Base-by-base conservation (phyloP, 2,888 invertebrate genomes). In the Conchocele bisecta region DNA sequence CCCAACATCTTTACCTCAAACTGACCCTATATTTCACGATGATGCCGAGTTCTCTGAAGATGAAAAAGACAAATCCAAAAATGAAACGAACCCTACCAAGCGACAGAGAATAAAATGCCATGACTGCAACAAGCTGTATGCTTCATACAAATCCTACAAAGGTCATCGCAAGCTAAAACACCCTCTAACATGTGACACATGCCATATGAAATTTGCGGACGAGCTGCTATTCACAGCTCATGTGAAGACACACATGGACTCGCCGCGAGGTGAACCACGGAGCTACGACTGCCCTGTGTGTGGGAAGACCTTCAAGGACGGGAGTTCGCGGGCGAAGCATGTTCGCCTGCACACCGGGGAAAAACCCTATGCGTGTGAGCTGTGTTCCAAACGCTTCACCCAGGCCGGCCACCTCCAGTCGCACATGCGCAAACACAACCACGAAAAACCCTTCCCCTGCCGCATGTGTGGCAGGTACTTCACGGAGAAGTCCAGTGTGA, bases 211-310 rank as follows among this genome's bases (percentile, higher is more conserved):
- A 41, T 56, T 56, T 68, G 65, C 69, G 9, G 75, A 76, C 53
- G 51, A 58, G n/a, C 39, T 72, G 11, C 41, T 72, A 5, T 72
- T 68, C 41, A 70, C 73, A 44, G 66, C 73, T 58, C 77, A 77
- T 51, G 74, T 77, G 74, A 41, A 64, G 28, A 50, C 57, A 2
- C 77, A 77, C 31, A 37, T 42, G 2, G 53, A 65, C 1, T 65
- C 61, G 9, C 53, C 54, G 11, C 37, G 58, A 6, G 44, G 51
- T 1, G 20, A 51, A 17, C 48, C 71, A 24, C 64, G 68, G 17
- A 64, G 63, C 42, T 72, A 77, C 56, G 77, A 77, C 53, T 77
- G 77, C 24, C 77, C 77, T 11, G 77, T 77, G 7, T 77, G 77
- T 61, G 77, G 77, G 11, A 63, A 66, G 39, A 69, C 71, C 41